These are phyloP conservation scores for Protophormia terraenovae DNA, from an alignment of 2,888 invertebrate species.

Conservation along the genomic window DNA sequence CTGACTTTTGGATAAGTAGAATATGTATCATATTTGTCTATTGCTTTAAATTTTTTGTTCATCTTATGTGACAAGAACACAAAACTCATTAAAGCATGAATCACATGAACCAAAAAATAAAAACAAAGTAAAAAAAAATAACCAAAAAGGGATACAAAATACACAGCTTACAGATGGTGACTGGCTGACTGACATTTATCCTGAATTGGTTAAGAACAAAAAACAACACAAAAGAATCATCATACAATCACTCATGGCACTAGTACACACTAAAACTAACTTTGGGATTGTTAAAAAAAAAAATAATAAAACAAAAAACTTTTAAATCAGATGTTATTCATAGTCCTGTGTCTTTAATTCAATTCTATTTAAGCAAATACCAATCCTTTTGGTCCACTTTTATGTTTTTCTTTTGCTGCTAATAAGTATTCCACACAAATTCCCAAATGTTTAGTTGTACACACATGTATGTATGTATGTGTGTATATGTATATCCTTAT, in stretches of 20 bases:
- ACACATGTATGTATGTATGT: too few relatives aligned
- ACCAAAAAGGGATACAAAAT: constrained; percentile 43
- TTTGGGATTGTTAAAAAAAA: not conserved
- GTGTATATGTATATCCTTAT: not conserved
- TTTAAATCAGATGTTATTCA: constrained; percentile 61
- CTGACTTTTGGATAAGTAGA: constrained; percentile 34
- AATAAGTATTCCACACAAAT: constrained; percentile 37
- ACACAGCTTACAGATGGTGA: constrained; percentile 54
- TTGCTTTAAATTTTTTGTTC: constrained; percentile 36
- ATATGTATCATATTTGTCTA: constrained; percentile 58
- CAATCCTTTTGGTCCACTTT: constrained; percentile 36
- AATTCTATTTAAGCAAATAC: constrained; percentile 33
- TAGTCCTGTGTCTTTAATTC: constrained; percentile 40
- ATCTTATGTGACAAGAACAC: constrained; percentile 51
- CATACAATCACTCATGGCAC: constrained; percentile 17
- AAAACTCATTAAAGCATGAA: constrained; percentile 62
- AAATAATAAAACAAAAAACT: constrained; percentile 19
- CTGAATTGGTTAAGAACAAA: constrained; percentile 57
- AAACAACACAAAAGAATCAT: constrained; percentile 30
- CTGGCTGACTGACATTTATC: constrained; percentile 60
- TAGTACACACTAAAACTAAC: not conserved
- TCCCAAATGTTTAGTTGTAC: constrained; percentile 6
- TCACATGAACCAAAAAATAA: constrained; percentile 24
- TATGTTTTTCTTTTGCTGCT: constrained; percentile 16
- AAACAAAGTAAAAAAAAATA: not conserved